Evolutionary conservation across 2,113 vertebrate species (phyloP), one percentile per base, ranked within the genome.

Genomic region (Barnardius zonarius): DNA sequence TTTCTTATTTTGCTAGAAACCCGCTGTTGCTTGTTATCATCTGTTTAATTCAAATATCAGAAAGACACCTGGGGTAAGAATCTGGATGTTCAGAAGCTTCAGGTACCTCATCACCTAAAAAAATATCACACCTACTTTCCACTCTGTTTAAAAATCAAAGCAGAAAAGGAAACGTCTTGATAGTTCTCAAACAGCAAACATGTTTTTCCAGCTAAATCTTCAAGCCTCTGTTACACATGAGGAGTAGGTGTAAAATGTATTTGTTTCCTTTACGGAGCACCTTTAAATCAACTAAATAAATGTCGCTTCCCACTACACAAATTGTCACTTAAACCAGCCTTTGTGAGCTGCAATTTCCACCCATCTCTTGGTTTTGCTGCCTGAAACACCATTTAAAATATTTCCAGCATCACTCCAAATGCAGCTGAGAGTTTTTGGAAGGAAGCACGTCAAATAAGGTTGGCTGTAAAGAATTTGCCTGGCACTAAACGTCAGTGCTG

Each of bases 201-300:
- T 15, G 0, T 8, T 54, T 90, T 94, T 95, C 57, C 62, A 73
- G 61, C 52, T 79, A 62, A 78, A 84, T 88, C 86, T 91, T 88
- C 39, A 59, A 88, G 77, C 43, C 49, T 74, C 72, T 82, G 31
- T 86, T 68, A 92, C 74, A 64, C 44, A 59, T 30, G 44, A 94
- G 52, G 59, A 90, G 87, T 90, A 88, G 83, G 80, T 88, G 88
- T 84, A 76, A 88, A 93, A 90, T 84, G 23, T 61, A 72, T 93
- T 94, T 95, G 80, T 96, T 92, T 92, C 73, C 69, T 73, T 95
- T 59, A 69, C 44, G 46, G 51, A 78, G 63, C 62, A 89, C 39
- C 13, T 70, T 91, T 85, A 96, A 79, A 86, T 73, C 83, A 88
- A 63, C 80, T 44, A 86, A 93, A 96, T 92, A 93, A 92, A 91